Base-by-base conservation (phyloP, 2,888 invertebrate genomes). In the Tricholauxania praeusta region DNA sequence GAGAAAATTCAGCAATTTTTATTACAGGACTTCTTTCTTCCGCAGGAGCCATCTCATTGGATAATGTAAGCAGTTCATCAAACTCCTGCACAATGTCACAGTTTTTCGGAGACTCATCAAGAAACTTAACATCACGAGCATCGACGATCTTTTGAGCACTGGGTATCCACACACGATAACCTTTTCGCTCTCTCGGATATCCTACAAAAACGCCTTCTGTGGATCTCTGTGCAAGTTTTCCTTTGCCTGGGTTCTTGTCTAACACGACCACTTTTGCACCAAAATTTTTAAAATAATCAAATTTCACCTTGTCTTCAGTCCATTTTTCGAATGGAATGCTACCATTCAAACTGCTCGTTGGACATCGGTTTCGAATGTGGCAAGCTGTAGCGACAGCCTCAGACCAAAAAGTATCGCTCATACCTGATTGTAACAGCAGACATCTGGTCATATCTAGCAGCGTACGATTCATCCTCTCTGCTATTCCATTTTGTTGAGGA, bases 221-320 rank as follows among this genome's bases (percentile, higher is more conserved):
- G 15, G 72, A 55, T 72, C 71, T 59, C 14, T 65, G 63, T 10
- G 65, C 65, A 48, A 74, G 55, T 47, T 74, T 76, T 22, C 66
- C 70, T 52, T 75, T 73, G 3, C 12, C 53, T 28, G 66, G 69
- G 51, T 66, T 64, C 22, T 76, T 74, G 32, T 76, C 62, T 28
- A 76, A 17, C 8, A 80, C 80, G 78, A 81, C 81, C 12, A 81
- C 82, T 69, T 79, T 62, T 17, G 79, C 78, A 12, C 87, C 87
- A 82, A 88, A 88, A 47, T 82, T 78, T 53, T 78, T 77, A 19
- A 87, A 68, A 19, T 83, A 77, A 52, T 72, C 74, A 1, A 88
- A 48, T 72, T 84, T 76, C 19, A 57, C 12, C 82, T 82, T 62
- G 17, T 10, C 4, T 12, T 19, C 17, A 19, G 14, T 22, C 39